Evolutionary conservation across 2,797 vertebrate genomes (phyloP), one percentile per base, ranked within the genome.

Genomic region (Myoxocephalus aenaeus): DNA sequence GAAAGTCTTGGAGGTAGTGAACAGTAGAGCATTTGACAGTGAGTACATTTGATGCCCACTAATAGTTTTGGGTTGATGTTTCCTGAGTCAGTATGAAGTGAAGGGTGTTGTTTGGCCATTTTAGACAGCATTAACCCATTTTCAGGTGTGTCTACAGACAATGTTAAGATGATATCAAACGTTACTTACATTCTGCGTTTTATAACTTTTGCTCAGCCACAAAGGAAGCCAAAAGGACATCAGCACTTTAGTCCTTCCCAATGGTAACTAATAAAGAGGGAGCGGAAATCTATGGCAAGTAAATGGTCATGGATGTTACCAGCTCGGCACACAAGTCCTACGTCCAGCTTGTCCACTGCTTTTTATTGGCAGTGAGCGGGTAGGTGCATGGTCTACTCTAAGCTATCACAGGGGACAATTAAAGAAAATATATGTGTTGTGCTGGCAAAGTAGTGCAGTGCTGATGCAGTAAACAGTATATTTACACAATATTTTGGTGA

Each of bases 261-360:
- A 3, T 32, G n/a, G n/a, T n/a, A n/a, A n/a, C n/a, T n/a, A n/a
- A 75, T 72, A 82, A 76, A 29, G 54, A 73, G 32, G 68, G 38
- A 70, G 73, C 77, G 63, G 54, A 65, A 81, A 74, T 73, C 75
- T 81, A 73, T 75, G 38, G 71, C 15, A 54, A 79, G 56, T 66
- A 69, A 75, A 80, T 70, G n/a, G n/a, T 67, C 70, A 68, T 73
- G 87, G 80, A 82, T 87, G 75, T 86, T 87, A 81, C 91, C 85
- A 73, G 73, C 58, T 58, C 65, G 11, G 53, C 51, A 17, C 79
- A 73, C 57, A 53, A 63, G 63, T 63, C 65, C 57, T 18, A n/a
- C 5, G 0, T 63, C 70, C 72, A 53, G 65, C 15, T 64, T 61
- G 62, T 61, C 69, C 13, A 58, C 63, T 50, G 20, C 12, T 34